Evolutionary conservation across 2,888 invertebrate genomes (phyloP).

Genomic region (Incurvaria masculella): DNA sequence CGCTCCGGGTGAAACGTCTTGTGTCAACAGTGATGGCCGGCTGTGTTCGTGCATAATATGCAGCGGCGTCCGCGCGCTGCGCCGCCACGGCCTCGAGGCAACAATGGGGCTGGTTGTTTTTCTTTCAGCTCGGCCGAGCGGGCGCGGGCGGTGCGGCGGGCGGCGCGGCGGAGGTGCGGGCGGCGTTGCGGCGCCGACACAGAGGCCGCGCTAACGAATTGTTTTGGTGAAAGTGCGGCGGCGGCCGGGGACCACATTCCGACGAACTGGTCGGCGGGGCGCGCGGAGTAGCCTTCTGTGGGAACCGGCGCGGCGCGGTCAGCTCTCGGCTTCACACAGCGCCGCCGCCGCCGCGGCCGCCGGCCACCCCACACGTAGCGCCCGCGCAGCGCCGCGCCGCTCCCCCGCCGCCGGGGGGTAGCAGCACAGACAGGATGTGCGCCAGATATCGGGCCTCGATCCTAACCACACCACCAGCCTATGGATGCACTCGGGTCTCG

Average conservation of each 20-base stretch:
- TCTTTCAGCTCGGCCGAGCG: slow-evolving; percentile 25
- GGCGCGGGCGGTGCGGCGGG: slow-evolving; percentile 30
- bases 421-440: no score
- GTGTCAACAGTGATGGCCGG: no score
- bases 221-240: slow-evolving; percentile 58
- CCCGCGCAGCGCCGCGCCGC: slow-evolving; percentile 29
- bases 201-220: slow-evolving; percentile 54
- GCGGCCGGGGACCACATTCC: slow-evolving; percentile 56
- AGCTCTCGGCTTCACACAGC: slow-evolving; percentile 11
- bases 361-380: slow-evolving; percentile 45
- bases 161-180: slow-evolving; percentile 31
- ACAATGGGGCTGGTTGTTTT: background rate
- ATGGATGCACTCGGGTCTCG: no score
- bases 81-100: background rate
- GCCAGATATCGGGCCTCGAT: no score
- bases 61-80: background rate
- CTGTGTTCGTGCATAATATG: no score
- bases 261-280: slow-evolving; percentile 43
- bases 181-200: slow-evolving; percentile 45
- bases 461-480: no score
- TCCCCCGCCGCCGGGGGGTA: slow-evolving; percentile 17
- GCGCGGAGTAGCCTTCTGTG: slow-evolving; percentile 48
- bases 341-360: slow-evolving; percentile 29
- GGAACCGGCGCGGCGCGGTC: slow-evolving; percentile 42
- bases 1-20: no score